Percentiles rank a stretch among this genome's conserved stretches.
Conservation (phyloP, 2,888 invertebrate genomes). For the Asteroscopus sphinx region DNA sequence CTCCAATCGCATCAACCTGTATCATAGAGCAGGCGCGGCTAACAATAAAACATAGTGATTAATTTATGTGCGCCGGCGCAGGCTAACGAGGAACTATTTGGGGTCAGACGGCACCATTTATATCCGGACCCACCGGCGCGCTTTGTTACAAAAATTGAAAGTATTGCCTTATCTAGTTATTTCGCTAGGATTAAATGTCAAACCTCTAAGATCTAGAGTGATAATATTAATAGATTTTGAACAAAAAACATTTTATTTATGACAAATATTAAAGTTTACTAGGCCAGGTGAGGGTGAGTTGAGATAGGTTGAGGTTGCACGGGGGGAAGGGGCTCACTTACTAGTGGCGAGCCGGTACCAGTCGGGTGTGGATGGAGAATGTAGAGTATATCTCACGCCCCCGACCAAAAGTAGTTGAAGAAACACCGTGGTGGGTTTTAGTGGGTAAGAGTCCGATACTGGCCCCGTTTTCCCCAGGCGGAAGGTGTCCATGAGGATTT, state of each 20-base stretch:
- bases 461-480: too few relatives aligned
- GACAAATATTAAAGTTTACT: too few relatives aligned
- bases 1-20: constrained; percentile 67
- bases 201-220: constrained; percentile 22
- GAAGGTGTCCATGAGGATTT: too few relatives aligned
- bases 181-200: constrained; percentile 44
- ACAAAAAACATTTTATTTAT: constrained; percentile 2
- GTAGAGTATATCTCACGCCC: too few relatives aligned
- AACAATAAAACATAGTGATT: constrained; percentile 87
- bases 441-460: too few relatives aligned
- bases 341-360: too few relatives aligned
- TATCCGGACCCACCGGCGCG: constrained; percentile 67
- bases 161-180: constrained; percentile 45
- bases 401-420: too few relatives aligned
- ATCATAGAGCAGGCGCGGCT: constrained; percentile 66
- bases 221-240: constrained; percentile 35
- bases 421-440: too few relatives aligned
- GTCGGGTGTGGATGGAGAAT: too few relatives aligned
- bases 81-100: constrained; percentile 83
- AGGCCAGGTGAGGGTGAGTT: too few relatives aligned
- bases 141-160: constrained; percentile 63
- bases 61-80: constrained; percentile 79
- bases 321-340: too few relatives aligned
- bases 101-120: constrained; percentile 73
- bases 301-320: too few relatives aligned